phyloP scores from a whole-genome alignment of 1,140 invertebrate genomes.

The Acyrthosiphon pisum region DNA sequence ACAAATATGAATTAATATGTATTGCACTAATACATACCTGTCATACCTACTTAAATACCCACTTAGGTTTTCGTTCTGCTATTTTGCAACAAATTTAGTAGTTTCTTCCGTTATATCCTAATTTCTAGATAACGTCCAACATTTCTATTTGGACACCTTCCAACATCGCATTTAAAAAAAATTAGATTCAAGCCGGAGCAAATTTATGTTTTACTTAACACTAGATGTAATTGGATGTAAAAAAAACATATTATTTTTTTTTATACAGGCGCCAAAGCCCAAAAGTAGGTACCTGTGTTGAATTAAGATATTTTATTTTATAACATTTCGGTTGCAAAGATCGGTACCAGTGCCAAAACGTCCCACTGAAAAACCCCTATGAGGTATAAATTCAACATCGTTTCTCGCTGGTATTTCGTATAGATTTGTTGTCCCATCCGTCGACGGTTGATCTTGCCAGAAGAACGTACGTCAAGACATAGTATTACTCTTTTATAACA shows the following conservation, averaged over 20 bases:
- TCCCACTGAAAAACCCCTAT: background rate
- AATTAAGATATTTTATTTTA: background rate
- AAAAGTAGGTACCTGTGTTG: background rate
- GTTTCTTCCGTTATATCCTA: background rate
- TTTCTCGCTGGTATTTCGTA: background rate
- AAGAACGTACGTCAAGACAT: background rate
- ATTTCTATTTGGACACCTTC: background rate
- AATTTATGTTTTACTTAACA: slow-evolving; percentile 2
- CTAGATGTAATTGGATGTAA: background rate
- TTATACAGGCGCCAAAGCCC: background rate
- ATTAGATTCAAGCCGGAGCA: background rate
- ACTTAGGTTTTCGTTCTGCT: background rate
- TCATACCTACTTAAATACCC: background rate
- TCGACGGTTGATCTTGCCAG: background rate
- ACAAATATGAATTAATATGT: background rate
- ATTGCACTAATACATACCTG: background rate
- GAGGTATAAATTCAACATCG: background rate
- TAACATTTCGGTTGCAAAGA: background rate
- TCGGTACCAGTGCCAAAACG: background rate
- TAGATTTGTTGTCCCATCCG: background rate
- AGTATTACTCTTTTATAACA: background rate
- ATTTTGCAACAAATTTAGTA: background rate
- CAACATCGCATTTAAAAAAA: background rate
- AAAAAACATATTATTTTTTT: background rate
- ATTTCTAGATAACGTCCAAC: background rate